Base-by-base conservation (phyloP, 2,113 vertebrate genomes). In the Amblyopsis rosae region DNA sequence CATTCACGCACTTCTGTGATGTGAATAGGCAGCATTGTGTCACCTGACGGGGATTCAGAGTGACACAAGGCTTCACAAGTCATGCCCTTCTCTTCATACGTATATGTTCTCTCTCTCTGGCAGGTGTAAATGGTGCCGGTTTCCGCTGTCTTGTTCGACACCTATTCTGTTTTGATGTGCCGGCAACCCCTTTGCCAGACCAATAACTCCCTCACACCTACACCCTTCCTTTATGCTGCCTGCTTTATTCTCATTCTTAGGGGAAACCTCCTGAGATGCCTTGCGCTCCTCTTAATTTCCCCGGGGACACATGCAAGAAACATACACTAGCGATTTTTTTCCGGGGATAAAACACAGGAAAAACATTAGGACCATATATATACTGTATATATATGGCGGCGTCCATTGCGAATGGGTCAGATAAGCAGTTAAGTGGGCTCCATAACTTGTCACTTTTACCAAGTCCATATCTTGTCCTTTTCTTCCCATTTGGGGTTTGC, bases 241-340 rank as follows among this genome's bases (percentile, higher is more conserved):
- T 87, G 86, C 82, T 85, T 88, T 86, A 86, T 89, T 91, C 91
- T 91, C 90, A 88, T 91, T 90, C 90, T 89, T 90, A 82, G 73
- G 81, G 84, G 74, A 85, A 89, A 83, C 87, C 92, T 89, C 92
- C 55, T 0, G 87, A 89, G 92, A 88, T 90, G 84, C 90, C 90
- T 90, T 86, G 89, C 90, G 89, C 77, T 81, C 85, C 86, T 91
- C 86, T 92, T 93, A 93, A 93, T 93, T 93, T 93, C 92, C 92
- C 92, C 69, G 0, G 91, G 88, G 92, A 91, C 77, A 88, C 86
- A 84, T 80, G 85, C 75, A 84, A 87, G 91, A 91, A 91, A 91
- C 86, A 90, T 87, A 91, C 91, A 90, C 88, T 85, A 82, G 91
- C 91, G 89, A 88, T 91, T 91, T 74, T 74, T 87, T 82, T 72